Conservation (phyloP, 2,797 vertebrate genomes). For the Myoxocephalus aenaeus region DNA sequence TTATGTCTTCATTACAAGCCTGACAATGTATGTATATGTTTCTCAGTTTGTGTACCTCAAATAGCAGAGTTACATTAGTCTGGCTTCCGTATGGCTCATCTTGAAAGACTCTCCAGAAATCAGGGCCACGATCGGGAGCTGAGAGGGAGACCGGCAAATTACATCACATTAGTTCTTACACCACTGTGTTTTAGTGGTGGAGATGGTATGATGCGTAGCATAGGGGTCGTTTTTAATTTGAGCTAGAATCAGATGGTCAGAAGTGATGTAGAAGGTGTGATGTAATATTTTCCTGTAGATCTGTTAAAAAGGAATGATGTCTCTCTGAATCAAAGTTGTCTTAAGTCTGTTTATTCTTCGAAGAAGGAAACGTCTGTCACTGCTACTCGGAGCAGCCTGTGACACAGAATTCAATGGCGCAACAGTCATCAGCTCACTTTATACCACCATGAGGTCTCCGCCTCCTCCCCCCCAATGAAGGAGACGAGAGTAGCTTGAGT, state of each 20-base stretch:
- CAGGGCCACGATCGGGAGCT: slow-evolving; percentile 92
- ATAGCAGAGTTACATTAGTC: slow-evolving; percentile 89
- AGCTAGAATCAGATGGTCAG: slow-evolving; percentile 16
- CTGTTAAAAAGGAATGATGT: no score
- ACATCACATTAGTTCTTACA: slow-evolving; percentile 7
- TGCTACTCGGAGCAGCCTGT: no score
- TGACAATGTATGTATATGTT: not conserved
- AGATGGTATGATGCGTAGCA: not conserved
- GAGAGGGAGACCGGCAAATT: slow-evolving; percentile 39
- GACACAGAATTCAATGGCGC: no score
- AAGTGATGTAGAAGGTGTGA: slow-evolving; percentile 1
- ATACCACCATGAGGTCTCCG: no score
- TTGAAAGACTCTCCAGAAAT: slow-evolving; percentile 90
- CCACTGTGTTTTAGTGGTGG: not conserved
- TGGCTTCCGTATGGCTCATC: slow-evolving; percentile 79
- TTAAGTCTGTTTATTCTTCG: no score
- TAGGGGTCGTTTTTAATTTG: not conserved
- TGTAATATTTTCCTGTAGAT: no score
- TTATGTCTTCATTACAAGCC: not conserved
- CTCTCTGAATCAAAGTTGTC: no score
- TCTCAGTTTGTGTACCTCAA: slow-evolving; percentile 85
- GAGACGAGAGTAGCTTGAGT: no score
- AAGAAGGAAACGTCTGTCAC: no score
- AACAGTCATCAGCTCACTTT: no score
- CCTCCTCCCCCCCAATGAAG: no score